A percentile compares a stretch with the other conserved stretches of the same genome.
phyloP scores from a whole-genome alignment of 2,797 vertebrate genomes.

The Mastacembelus armatus region DNA sequence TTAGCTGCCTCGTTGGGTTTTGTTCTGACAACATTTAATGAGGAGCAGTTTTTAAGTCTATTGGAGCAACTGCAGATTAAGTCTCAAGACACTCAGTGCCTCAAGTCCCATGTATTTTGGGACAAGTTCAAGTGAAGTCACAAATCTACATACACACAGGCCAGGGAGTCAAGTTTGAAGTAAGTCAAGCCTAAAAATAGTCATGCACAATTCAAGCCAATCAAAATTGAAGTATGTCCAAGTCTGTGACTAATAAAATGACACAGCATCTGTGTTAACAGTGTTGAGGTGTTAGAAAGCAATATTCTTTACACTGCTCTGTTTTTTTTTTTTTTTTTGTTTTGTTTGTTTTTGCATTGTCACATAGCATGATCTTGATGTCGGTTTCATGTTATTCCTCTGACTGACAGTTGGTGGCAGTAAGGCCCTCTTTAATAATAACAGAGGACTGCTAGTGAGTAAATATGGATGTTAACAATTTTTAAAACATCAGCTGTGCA shows the following conservation, averaged over 20 bases:
- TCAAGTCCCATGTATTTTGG: not conserved
- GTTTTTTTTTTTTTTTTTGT: too few relatives aligned
- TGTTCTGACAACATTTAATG: conserved; percentile 13
- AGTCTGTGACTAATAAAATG: not conserved
- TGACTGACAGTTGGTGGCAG: not conserved
- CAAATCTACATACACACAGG: not conserved
- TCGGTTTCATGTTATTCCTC: not conserved
- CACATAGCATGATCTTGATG: not conserved
- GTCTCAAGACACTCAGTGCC: not conserved
- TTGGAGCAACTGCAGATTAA: not conserved
- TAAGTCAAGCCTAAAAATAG: not conserved
- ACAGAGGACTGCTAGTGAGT: not conserved
- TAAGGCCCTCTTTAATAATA: not conserved
- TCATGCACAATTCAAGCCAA: not conserved
- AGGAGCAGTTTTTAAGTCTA: conserved; percentile 8
- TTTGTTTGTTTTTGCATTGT: too few relatives aligned
- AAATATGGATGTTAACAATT: not conserved
- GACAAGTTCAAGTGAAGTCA: not conserved
- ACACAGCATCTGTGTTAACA: not conserved
- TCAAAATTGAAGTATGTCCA: not conserved
- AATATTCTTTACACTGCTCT: too few relatives aligned
- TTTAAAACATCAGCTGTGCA: not conserved
- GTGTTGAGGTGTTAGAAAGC: too few relatives aligned
- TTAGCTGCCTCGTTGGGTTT: conserved; percentile 24
- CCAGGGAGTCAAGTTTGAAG: too few relatives aligned